Base-by-base conservation (phyloP, 2,797 vertebrate species). In the Lacerta agilis region DNA sequence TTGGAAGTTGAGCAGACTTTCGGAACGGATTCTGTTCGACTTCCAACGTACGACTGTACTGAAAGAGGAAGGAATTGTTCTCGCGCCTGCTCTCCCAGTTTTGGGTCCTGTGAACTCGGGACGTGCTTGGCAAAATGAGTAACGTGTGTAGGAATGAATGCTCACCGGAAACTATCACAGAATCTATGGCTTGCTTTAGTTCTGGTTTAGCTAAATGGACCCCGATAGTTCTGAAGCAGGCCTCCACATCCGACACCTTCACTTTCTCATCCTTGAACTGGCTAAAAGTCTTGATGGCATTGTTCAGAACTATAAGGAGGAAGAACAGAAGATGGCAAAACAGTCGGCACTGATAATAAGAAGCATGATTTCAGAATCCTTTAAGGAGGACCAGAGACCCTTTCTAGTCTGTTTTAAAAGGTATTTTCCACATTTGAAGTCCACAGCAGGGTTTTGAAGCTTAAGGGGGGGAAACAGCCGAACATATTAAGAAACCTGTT, bases 161-260 rank as follows among this genome's bases (percentile, higher is more conserved):
- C 86, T 91, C 88, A 94, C 94, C 82, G 90, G 91, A 88, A 91
- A 90, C 66, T 49, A 90, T 41, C 76, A 85, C 64, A 43, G 90
- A 92, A 4, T 76, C 66, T 87, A 88, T 90, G 82, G 82, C 69
- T 41, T 93, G 79, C 38, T 89, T 66, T 86, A 71, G 71, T 36
- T 92, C 91, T 77, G 93, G 73, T 61, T 86, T 45, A 83, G 90
- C 86, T 86, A 79, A 88, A 81, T 86, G 66, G 88, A 95, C 79
- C 10, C 89, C 92, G 69, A 88, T 38, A 87, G 83, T 85, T 45
- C 5, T 87, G 75, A 94, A 81, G 76, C 91, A 92, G 33, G 25
- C 41, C 58, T 93, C 89, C 55, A 95, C 66, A 17, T 94, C 90
- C 36, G 89, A 64, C 77, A 17, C 29, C 82, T 85, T 27, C 84